Conservation (phyloP, 2,797 vertebrate genomes). For the Fistularia tabacaria region DNA sequence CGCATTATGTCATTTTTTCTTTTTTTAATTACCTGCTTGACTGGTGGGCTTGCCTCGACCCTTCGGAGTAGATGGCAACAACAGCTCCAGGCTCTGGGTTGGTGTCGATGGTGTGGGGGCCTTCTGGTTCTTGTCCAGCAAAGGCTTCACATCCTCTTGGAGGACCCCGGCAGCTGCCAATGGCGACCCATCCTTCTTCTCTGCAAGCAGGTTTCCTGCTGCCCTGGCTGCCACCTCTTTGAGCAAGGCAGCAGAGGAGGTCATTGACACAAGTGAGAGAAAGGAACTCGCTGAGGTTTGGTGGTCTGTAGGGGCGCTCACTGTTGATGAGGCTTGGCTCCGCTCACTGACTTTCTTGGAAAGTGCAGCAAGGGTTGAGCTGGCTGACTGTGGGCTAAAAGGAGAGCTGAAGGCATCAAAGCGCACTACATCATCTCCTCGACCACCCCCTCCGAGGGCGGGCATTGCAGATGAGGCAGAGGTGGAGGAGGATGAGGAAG, state of each 20-base stretch:
- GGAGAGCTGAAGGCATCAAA: constrained; percentile 95
- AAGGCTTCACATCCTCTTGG: constrained; percentile 86
- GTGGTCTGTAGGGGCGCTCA: constrained; percentile 76
- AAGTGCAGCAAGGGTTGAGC: constrained; percentile 95
- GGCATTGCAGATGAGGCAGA: constrained; percentile 71
- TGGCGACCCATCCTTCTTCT: constrained; percentile 85
- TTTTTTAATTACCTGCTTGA: constrained; percentile 83
- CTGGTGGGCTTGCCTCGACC: constrained; percentile 87
- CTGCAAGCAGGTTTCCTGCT: constrained; percentile 90
- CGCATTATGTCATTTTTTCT: background rate
- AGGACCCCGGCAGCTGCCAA: constrained; percentile 53
- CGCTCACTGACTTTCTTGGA: constrained; percentile 99
- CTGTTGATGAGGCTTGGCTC: constrained; percentile 75
- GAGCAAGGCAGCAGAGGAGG: constrained; percentile 95
- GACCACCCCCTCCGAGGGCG: constrained; percentile 63
- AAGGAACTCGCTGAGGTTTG: constrained; percentile 88
- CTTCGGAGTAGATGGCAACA: constrained; percentile 90
- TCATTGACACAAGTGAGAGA: constrained; percentile 96
- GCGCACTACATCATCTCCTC: constrained; percentile 87
- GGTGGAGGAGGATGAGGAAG: constrained; percentile 75
- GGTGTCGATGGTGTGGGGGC: constrained; percentile 82
- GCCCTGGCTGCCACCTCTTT: constrained; percentile 98
- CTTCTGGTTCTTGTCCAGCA: constrained; percentile 91
- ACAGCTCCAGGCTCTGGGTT: constrained; percentile 85
- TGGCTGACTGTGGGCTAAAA: constrained; percentile 97